These are phyloP conservation scores for Malacoraja senta DNA, from an alignment of 2,797 vertebrate genomes.

Conservation along the genomic window DNA sequence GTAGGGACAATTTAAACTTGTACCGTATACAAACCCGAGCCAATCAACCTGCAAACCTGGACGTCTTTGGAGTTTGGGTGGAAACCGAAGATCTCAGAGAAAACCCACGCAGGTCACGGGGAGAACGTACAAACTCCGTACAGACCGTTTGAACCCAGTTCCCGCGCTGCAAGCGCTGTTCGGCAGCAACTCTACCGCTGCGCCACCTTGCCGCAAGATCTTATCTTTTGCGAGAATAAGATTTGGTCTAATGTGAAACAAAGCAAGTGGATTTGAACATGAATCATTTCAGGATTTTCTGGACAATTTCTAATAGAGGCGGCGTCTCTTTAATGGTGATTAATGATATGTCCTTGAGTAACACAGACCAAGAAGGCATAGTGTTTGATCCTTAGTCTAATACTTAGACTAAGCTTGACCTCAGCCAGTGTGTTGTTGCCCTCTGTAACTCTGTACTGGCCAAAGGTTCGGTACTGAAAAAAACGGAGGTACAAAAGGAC, in stretches of 20 bases:
- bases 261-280: neutral
- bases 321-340: neutral
- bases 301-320: neutral
- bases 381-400: neutral
- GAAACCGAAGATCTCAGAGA: too few relatives aligned
- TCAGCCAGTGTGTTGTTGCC: neutral
- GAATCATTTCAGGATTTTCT: neutral
- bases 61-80: too few relatives aligned
- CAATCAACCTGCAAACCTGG: too few relatives aligned
- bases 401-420: neutral
- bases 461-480: neutral
- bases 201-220: too few relatives aligned
- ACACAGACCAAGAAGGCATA: neutral
- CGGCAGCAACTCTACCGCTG: too few relatives aligned
- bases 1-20: too few relatives aligned
- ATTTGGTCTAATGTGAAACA: neutral
- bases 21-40: too few relatives aligned
- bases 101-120: too few relatives aligned
- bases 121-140: too few relatives aligned
- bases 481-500: too few relatives aligned
- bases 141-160: too few relatives aligned
- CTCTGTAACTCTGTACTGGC: neutral
- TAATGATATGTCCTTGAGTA: neutral
- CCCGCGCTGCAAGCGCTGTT: too few relatives aligned
- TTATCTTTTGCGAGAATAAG: neutral